Evolutionary conservation across 2,888 invertebrate genomes (phyloP).

Genomic region (Phymatocera aterrima): DNA sequence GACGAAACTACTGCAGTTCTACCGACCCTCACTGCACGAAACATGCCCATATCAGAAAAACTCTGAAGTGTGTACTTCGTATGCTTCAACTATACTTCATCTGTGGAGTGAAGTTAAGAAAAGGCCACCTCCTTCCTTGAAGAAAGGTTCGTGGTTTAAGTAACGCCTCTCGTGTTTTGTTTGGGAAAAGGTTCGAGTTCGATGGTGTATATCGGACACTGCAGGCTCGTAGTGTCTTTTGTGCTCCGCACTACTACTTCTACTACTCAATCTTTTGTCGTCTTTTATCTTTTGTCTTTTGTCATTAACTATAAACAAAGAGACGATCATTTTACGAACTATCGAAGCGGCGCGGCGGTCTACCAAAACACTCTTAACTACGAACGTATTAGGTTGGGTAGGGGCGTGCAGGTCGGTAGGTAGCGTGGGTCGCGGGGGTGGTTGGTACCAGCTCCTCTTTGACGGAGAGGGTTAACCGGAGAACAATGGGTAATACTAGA

Average conservation of each 20-base stretch:
- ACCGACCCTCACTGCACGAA: background rate
- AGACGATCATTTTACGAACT: conserved; percentile 43
- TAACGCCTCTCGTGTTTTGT: background rate
- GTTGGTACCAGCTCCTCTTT: background rate
- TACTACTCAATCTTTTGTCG: conserved; percentile 1
- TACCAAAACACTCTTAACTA: conserved; percentile 18
- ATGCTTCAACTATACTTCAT: too few relatives aligned
- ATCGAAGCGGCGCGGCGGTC: conserved; percentile 16
- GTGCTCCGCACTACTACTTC: background rate
- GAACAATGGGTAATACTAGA: conserved; percentile 41
- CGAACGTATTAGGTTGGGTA: background rate
- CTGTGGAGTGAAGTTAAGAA: too few relatives aligned
- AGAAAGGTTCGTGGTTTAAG: background rate
- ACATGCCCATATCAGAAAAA: too few relatives aligned
- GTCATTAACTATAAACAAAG: conserved; percentile 38
- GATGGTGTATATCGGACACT: background rate
- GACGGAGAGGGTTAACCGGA: conserved; percentile 5
- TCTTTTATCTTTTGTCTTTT: conserved; percentile 39
- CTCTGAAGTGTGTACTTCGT: too few relatives aligned
- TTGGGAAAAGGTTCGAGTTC: background rate
- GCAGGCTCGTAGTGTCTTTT: conserved; percentile 1
- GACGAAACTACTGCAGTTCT: background rate
- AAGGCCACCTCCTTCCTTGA: background rate
- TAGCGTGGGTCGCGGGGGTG: background rate
- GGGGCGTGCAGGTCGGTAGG: background rate